Evolutionary conservation across 2,797 vertebrate species (phyloP), one percentile per base, ranked within the genome.

Genomic region (Molossus alvarezi): DNA sequence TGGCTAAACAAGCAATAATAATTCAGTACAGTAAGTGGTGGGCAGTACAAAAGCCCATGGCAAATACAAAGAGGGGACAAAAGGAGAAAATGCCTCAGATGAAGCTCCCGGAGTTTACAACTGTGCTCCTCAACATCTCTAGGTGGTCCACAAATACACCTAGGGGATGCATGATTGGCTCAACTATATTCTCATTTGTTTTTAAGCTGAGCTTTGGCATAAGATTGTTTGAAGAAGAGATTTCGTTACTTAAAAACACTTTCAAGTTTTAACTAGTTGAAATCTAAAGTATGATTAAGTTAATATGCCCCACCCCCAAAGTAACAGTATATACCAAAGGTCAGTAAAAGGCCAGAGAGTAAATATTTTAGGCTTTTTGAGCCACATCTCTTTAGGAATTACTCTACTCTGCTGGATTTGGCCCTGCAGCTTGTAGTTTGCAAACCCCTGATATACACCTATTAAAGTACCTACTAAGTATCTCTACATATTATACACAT

Each of bases 171-270:
- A 45, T 1, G 20, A 79, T 0, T 11, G 21, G 48, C 58, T 85
- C 90, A 82, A 48, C 27, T 27, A 29, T 2, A 29, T 9, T 57
- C n/a, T 3, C 33, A 12, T 9, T 21, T 75, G 45, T 29, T 64
- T 58, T 65, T 73, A 93, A 85, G 41, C 17, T 48, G 29, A 20
- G n/a, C 21, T 53, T 77, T 60, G 27, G 60, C 10, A 48, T 29
- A 72, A 58, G 23, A 58, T 48, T 76, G 18, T 77, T 11, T 82
- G 21, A 95, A 90, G 60, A 91, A 92, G 45, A 29, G 13, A 79
- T 86, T 89, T 73, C 51, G 82, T 7, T 21, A 81, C 53, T 95
- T 88, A 11, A 67, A 95, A 87, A 79, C n/a, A 23, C n/a, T 53
- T 51, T 58, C 21, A 76, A 55, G 23, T 89, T 89, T 91, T 92